phyloP scores from a whole-genome alignment of 2,113 vertebrate species.

The Polypterus senegalus region DNA sequence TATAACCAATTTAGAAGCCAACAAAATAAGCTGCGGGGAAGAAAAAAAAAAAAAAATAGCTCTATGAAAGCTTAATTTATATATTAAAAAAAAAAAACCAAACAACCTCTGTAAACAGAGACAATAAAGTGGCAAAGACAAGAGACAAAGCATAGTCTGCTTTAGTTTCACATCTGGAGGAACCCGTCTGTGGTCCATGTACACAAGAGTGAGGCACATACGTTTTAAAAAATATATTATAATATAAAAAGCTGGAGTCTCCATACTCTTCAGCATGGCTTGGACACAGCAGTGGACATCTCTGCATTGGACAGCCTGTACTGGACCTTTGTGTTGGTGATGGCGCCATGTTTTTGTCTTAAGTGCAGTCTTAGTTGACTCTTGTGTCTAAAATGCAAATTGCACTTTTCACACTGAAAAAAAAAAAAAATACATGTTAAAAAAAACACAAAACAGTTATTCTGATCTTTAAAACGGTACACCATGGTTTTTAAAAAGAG shows the following conservation, averaged over 20 bases:
- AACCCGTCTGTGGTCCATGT: conserved; percentile 44
- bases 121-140: conserved; percentile 53
- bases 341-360: conserved; percentile 95
- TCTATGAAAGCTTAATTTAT: too few relatives aligned
- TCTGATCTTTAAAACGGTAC: too few relatives aligned
- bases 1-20: too few relatives aligned
- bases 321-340: conserved; percentile 98
- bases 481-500: too few relatives aligned
- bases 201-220: conserved; percentile 60
- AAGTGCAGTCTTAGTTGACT: conserved; percentile 91
- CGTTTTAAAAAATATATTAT: conserved; percentile 55
- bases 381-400: conserved; percentile 97
- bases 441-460: not conserved
- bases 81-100: conserved; percentile 34
- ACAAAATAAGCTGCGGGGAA: too few relatives aligned
- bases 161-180: conserved; percentile 58
- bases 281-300: conserved; percentile 70
- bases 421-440: not conserved
- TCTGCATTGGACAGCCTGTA: conserved; percentile 74
- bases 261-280: conserved; percentile 60
- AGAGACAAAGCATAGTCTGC: conserved; percentile 39
- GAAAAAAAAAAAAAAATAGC: not conserved
- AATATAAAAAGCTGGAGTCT: conserved; percentile 37
- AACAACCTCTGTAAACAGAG: conserved; percentile 43
- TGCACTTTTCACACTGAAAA: conserved; percentile 95